A percentile compares a stretch with the other conserved stretches of the same genome.
Evolutionary conservation across 2,797 vertebrate species (phyloP).

Genomic region (Betta splendens): DNA sequence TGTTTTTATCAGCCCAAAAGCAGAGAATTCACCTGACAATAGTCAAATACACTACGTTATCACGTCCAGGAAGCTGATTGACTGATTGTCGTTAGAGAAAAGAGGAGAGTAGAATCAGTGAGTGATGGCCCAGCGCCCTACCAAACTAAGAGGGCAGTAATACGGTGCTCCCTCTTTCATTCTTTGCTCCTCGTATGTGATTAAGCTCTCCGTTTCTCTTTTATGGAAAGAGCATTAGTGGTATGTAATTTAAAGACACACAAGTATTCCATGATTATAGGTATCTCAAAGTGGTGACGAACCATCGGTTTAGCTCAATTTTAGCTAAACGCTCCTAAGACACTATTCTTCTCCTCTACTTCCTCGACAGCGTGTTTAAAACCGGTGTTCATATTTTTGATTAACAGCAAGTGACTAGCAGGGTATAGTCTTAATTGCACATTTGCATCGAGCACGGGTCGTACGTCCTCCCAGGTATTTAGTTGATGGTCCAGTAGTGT

Average conservation of each 20-base stretch:
- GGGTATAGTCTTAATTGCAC: background rate
- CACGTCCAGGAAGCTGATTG: too few relatives aligned
- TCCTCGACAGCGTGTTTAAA: too few relatives aligned
- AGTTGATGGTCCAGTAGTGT: slow-evolving; percentile 40
- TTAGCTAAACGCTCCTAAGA: too few relatives aligned
- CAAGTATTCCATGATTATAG: background rate
- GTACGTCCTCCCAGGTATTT: slow-evolving; percentile 33
- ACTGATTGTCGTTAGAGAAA: too few relatives aligned
- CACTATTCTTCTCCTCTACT: too few relatives aligned
- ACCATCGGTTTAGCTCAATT: background rate
- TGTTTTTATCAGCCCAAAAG: too few relatives aligned
- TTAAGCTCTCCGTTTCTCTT: background rate
- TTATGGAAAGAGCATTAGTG: background rate
- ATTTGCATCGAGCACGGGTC: background rate
- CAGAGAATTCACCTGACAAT: too few relatives aligned
- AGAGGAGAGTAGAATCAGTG: slow-evolving; percentile 9
- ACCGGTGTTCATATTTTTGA: too few relatives aligned
- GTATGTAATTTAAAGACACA: background rate
- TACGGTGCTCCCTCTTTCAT: background rate
- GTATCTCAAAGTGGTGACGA: background rate
- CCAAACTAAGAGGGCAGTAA: background rate
- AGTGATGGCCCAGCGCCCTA: background rate
- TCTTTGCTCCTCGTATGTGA: background rate
- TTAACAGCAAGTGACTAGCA: background rate
- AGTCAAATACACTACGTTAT: too few relatives aligned